Evolutionary conservation across 1,140 invertebrate genomes (phyloP), one percentile per base, ranked within the genome.

Genomic region (Leptinotarsa lineolata): DNA sequence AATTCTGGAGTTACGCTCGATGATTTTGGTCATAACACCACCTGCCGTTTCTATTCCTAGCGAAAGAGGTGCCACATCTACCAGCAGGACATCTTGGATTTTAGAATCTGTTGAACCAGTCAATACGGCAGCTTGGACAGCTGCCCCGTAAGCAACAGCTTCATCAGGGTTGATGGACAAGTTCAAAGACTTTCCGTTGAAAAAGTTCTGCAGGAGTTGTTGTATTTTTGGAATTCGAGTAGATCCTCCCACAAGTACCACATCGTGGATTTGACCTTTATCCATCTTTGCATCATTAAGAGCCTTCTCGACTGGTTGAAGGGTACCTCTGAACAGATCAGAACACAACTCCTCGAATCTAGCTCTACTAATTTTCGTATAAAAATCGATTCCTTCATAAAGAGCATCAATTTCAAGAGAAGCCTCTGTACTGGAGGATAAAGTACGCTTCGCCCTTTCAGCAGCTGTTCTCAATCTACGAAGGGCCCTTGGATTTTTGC

Each of bases 341-440:
- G 86, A 82, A 77, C 88, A 89, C 2, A 92, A 82, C 80, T 91
- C 90, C 79, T 91, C 90, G 79, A 92, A 91, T 92, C 91, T 88
- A 8, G 87, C 87, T 71, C 90, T 77, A 0, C 89, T 88, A 30
- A 91, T 83, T 79, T 88, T 89, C 0, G 89, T 88, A 80, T 89
- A 89, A 75, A 88, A 91, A 74, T 91, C 89, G 13, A 90, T 82
- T 5, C 90, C 93, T 77, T 94, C 92, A 80, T 88, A 92, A 0
- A 95, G 82, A 0, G 91, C 92, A 77, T 94, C 93, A 6, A 95
- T 91, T 80, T 92, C 90, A 8, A 94, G 88, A 39, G 86, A 87
- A 1, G 94, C 92, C 82, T 94, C 91, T 3, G 90, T 89, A 18
- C 91, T 91, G 1, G 91, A 92, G 5, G 92, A 93, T 5, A 96